phyloP scores from a whole-genome alignment of 2,888 invertebrate species.

The Tinea pellionella region DNA sequence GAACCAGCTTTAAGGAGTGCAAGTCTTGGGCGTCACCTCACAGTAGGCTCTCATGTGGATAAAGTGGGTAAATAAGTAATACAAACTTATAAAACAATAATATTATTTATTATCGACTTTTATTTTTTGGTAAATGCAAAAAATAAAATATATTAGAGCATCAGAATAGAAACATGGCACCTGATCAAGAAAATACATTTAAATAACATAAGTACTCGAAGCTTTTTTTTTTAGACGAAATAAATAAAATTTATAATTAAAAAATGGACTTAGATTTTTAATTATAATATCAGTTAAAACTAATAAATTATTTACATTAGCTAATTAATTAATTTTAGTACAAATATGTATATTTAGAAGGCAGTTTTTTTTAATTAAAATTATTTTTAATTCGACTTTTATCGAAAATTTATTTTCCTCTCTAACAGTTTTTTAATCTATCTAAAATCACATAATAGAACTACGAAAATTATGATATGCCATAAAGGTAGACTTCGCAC shows the following conservation, averaged over 20 bases:
- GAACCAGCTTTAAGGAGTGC: no score
- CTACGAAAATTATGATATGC: no score
- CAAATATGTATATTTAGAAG: not conserved
- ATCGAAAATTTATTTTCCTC: no score
- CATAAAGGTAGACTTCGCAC: no score
- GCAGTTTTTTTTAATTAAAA: no score
- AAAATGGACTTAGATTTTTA: slow-evolving; percentile 19
- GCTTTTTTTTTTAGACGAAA: slow-evolving; percentile 34
- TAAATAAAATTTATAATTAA: slow-evolving; percentile 27
- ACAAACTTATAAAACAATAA: slow-evolving; percentile 27
- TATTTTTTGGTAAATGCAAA: slow-evolving; percentile 66
- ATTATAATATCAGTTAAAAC: not conserved
- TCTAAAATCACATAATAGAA: no score
- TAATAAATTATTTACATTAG: slow-evolving; percentile 4
- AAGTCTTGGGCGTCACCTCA: no score
- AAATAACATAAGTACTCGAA: slow-evolving; percentile 40
- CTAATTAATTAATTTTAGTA: not conserved
- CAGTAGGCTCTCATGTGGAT: no score
- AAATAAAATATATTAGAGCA: slow-evolving; percentile 28
- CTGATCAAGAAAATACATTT: not conserved
- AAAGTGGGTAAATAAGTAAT: not conserved
- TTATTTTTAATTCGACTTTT: no score
- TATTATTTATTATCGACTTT: slow-evolving; percentile 22
- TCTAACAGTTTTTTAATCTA: no score
- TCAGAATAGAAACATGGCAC: slow-evolving; percentile 22